A percentile compares a stretch with the other conserved stretches of the same genome.
These are phyloP conservation scores for Mactromeris polynyma DNA, from an alignment of 2,888 invertebrate species.

Conservation along the genomic window DNA sequence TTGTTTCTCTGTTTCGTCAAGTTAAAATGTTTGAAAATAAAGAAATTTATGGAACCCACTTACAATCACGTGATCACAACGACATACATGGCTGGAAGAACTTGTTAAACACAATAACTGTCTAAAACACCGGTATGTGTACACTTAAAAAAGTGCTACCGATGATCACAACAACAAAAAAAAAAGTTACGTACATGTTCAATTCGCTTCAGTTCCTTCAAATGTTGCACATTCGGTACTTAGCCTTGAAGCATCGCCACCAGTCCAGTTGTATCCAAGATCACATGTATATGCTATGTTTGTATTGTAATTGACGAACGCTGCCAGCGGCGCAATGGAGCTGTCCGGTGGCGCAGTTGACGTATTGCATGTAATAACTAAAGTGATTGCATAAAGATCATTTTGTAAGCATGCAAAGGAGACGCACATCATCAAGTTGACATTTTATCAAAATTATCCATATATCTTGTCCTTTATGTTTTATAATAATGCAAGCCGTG, in stretches of 20 bases:
- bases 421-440: neutral
- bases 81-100: no score
- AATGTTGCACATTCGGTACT: slow-evolving; percentile 49
- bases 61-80: no score
- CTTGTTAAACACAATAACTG: no score
- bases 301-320: slow-evolving; percentile 48
- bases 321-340: slow-evolving; percentile 29
- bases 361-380: slow-evolving; percentile 56
- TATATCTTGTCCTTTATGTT: no score
- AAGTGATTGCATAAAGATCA: neutral
- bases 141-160: no score
- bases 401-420: neutral
- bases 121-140: no score
- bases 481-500: no score
- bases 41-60: no score
- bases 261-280: slow-evolving; percentile 61
- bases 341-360: slow-evolving; percentile 34
- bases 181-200: slow-evolving; percentile 55
- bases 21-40: no score
- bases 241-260: slow-evolving; percentile 50
- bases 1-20: no score
- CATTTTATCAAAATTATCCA: no score
- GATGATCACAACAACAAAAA: neutral
- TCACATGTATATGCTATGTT: slow-evolving; percentile 57
- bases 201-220: slow-evolving; percentile 46